phyloP scores from a whole-genome alignment of 2,113 vertebrate species.

The Fregata magnificens region DNA sequence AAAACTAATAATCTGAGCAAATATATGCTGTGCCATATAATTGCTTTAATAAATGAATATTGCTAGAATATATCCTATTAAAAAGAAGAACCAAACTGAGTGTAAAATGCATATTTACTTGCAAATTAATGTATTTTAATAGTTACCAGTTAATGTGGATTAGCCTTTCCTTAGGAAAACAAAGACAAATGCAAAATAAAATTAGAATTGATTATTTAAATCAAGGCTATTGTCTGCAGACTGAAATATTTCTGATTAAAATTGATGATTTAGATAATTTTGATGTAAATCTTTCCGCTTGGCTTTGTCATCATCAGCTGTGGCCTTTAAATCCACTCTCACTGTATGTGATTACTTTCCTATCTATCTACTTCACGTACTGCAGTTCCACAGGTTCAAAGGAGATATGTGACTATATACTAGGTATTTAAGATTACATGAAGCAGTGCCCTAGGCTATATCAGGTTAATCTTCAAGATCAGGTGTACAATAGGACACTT shows the following conservation, averaged over 20 bases:
- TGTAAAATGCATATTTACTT: constrained; percentile 28
- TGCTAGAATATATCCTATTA: background rate
- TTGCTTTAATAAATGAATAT: constrained; percentile 1
- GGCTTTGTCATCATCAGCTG: background rate
- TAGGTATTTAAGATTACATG: background rate
- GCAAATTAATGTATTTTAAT: constrained; percentile 11
- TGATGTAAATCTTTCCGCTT: background rate
- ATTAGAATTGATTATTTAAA: background rate
- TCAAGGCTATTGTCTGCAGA: background rate
- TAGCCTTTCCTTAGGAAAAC: constrained; percentile 12
- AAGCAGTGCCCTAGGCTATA: background rate
- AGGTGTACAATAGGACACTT: background rate
- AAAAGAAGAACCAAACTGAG: background rate
- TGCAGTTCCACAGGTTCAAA: background rate
- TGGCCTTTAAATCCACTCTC: background rate
- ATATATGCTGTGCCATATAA: background rate
- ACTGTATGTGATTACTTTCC: background rate
- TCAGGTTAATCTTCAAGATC: background rate
- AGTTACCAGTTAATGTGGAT: background rate
- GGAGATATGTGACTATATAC: background rate
- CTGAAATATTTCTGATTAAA: background rate
- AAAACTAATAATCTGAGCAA: background rate
- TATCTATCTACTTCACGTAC: background rate
- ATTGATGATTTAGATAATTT: background rate
- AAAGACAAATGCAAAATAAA: background rate